phyloP scores from a whole-genome alignment of 2,888 invertebrate genomes.

The Achlya flavicornis region DNA sequence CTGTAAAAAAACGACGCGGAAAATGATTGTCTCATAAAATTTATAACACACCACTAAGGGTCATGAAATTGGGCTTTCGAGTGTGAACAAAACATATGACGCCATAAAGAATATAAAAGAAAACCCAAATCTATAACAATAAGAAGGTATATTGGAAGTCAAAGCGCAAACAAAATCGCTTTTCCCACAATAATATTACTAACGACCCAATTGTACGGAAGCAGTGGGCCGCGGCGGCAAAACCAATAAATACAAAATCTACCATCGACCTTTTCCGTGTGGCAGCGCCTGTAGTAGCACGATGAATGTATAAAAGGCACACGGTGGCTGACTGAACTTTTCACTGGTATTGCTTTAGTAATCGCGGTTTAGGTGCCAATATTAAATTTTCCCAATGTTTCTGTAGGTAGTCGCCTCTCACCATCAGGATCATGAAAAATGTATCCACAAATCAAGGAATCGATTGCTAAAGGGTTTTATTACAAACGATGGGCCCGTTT shows the following conservation, averaged over 20 bases:
- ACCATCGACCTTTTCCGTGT: conserved; percentile 66
- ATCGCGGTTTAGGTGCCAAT: conserved; percentile 61
- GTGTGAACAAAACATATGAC: conserved; percentile 66
- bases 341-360: conserved; percentile 59
- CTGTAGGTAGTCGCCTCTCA: conserved; percentile 43
- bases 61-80: conserved; percentile 64
- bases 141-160: conserved; percentile 75
- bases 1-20: conserved; percentile 46
- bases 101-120: conserved; percentile 67
- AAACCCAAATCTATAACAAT: conserved; percentile 78
- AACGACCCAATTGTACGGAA: conserved; percentile 81
- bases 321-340: conserved; percentile 57
- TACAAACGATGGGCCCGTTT: conserved; percentile 46
- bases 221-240: conserved; percentile 73
- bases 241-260: conserved; percentile 82
- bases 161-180: conserved; percentile 81
- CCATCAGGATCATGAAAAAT: conserved; percentile 62
- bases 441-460: conserved; percentile 47
- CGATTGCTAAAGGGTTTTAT: conserved; percentile 54
- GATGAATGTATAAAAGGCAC: conserved; percentile 70
- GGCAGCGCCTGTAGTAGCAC: conserved; percentile 52
- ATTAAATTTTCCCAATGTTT: conserved; percentile 54
- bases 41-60: conserved; percentile 57
- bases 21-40: conserved; percentile 63
- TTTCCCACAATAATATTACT: conserved; percentile 81